Evolutionary conservation across 2,113 vertebrate species (phyloP), one percentile per base, ranked within the genome.

Genomic region (Acrocephalus kingi): DNA sequence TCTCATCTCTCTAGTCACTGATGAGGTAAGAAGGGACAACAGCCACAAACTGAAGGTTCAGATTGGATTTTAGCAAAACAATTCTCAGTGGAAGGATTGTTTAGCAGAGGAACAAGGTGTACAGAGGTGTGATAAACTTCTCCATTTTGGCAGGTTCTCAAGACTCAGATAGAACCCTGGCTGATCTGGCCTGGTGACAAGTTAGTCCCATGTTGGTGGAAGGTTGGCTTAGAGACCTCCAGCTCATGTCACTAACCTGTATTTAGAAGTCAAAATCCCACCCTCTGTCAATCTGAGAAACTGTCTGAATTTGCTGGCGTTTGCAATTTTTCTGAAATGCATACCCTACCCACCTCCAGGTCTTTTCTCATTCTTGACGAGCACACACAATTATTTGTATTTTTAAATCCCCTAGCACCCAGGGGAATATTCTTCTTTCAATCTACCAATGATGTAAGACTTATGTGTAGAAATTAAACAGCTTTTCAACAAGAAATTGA

Each of bases 341-440:
- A 86, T 54, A 31, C 28, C 46, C n/a, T 49, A 28, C 13, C 49
- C 54, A 13, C 30, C 7, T 13, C 41, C 0, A 0, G 10, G 37
- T 89, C 41, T 89, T 35, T 48, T 76, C 55, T 92, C 24, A 23
- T 28, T 71, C 54, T 41, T 80, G 18, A 61, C 30, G 68, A n/a
- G 39, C 31, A 48, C 10, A 33, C 3, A 33, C 13, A 11, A 58
- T 55, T 13, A 31, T 64, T 74, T 75, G 21, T 11, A 51, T 89
- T 97, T 96, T 78, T n/a, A 75, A 74, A 68, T 88, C 48, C 11
- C n/a, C 27, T 41, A 61, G 20, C 33, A 56, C 43, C 28, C 71
- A 54, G 56, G 66, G 43, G 17, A 91, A 61, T 72, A 74, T 71
- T 93, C 14, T 67, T 89, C 56, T 64, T 93, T 91, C n/a, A 89